phyloP scores from a whole-genome alignment of 2,113 vertebrate genomes.

The Pomatorhinus ruficollis region DNA sequence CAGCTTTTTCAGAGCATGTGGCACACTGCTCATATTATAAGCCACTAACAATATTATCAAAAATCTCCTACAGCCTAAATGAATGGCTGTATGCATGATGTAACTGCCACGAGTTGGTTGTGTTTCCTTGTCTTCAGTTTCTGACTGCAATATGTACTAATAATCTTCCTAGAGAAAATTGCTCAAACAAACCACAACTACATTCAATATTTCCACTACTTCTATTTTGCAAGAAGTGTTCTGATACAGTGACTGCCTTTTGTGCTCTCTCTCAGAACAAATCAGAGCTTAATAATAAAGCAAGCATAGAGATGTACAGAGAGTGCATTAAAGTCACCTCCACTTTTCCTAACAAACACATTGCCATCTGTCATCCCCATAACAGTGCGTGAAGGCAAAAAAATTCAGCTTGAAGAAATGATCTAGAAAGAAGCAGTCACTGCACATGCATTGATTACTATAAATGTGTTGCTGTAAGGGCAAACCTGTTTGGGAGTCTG shows the following conservation, averaged over 20 bases:
- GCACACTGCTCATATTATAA: background rate
- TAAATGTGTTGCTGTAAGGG: constrained; percentile 5
- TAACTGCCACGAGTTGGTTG: background rate
- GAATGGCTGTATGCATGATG: background rate
- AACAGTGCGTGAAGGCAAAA: constrained; percentile 23
- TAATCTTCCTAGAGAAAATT: background rate
- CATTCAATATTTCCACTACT: background rate
- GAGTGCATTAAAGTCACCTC: constrained; percentile 61
- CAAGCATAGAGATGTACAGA: background rate
- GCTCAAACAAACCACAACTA: background rate
- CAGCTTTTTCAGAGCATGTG: background rate
- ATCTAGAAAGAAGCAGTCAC: constrained; percentile 23
- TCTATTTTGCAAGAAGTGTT: background rate
- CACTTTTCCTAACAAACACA: constrained; percentile 50
- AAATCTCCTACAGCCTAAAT: background rate
- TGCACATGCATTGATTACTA: constrained; percentile 32
- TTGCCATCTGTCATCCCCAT: constrained; percentile 40
- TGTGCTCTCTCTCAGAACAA: constrained; percentile 23
- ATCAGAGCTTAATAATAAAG: constrained; percentile 47
- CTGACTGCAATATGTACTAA: background rate
- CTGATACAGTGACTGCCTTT: constrained; percentile 37
- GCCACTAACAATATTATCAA: background rate
- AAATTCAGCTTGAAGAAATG: constrained; percentile 36
- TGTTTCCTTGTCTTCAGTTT: background rate
- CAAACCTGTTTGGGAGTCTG: background rate